These are phyloP conservation scores for Reinhardtius hippoglossoides DNA, from an alignment of 2,113 vertebrate species.

Conservation along the genomic window DNA sequence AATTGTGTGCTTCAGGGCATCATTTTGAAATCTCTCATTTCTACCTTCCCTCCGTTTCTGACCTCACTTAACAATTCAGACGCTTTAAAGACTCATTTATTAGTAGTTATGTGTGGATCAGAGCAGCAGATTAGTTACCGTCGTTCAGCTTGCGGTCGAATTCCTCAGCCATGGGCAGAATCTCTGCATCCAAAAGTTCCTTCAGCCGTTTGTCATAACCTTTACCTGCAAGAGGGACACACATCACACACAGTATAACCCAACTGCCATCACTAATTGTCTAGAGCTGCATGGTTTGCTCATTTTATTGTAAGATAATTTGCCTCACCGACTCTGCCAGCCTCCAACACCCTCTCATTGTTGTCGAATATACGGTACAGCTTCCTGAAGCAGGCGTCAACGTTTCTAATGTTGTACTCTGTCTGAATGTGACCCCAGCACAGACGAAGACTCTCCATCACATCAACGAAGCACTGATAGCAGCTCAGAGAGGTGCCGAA, in stretches of 20 bases:
- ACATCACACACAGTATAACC: background rate
- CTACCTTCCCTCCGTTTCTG: conserved; percentile 27
- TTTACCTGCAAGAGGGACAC: conserved; percentile 57
- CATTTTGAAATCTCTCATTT: conserved; percentile 55
- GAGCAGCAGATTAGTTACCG: conserved; percentile 58
- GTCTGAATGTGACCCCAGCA: conserved; percentile 69
- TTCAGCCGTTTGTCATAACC: conserved; percentile 72
- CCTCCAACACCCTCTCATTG: conserved; percentile 62
- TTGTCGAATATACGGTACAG: conserved; percentile 73
- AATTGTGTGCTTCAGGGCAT: conserved; percentile 58
- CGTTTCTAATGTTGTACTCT: conserved; percentile 46
- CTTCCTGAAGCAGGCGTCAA: conserved; percentile 70
- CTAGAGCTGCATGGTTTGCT: background rate
- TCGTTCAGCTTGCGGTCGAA: conserved; percentile 63
- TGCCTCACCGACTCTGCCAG: conserved; percentile 79
- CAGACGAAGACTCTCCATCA: conserved; percentile 36
- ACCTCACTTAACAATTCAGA: conserved; percentile 33
- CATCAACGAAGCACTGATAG: conserved; percentile 71
- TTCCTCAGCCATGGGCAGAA: conserved; percentile 66
- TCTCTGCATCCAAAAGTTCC: conserved; percentile 66
- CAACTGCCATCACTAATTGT: background rate
- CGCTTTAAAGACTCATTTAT: conserved; percentile 34
- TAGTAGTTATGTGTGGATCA: conserved; percentile 6
- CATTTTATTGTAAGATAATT: background rate
- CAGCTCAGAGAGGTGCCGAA: conserved; percentile 59